Base-by-base conservation (phyloP, 2,888 invertebrate species). In the Sinelater perroti region DNA sequence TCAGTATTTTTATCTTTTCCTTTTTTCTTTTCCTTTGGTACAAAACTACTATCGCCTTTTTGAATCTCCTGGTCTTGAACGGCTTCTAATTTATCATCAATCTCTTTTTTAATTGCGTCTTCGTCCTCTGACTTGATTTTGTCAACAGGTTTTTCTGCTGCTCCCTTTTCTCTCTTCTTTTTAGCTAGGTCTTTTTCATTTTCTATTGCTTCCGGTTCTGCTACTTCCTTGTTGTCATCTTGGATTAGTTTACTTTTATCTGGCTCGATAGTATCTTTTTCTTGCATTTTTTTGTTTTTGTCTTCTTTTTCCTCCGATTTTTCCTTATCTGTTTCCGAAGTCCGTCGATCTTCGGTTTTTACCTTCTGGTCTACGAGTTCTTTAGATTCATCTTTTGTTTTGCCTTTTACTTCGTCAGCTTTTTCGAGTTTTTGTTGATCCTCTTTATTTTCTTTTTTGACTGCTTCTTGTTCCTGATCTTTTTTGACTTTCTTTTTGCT, bases 1-100 rank as follows among this genome's bases (percentile, higher is more conserved):
- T 68, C 61, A 51, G 62, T 51, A 65, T 61, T 14, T 4, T 16
- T 42, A 28, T 58, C 52, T 21, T 51, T 53, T 67, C 69, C 52
- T 11, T 59, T 56, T 58, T 75, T 73, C 3, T 72, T 67, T 18
- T 75, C 73, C 0, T 72, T 70, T 51, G 17, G n/a, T n/a, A n/a
- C n/a, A n/a, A n/a, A n/a, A n/a, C 64, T 60, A 18, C 53, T n/a
- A n/a, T n/a, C 40, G 40, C 47, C n/a, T n/a, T n/a, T n/a, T n/a
- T n/a, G n/a, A n/a, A n/a, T n/a, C n/a, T n/a, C n/a, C n/a, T n/a
- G n/a, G n/a, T n/a, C n/a, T n/a, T n/a, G n/a, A n/a, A n/a, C 28
- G 10, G 28, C 28, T 28, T 28, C 10, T 11, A 21, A 54, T 52
- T 65, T 57, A 49, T 53, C 58, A 46, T 57, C 46, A 6, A 38